Evolutionary conservation across 2,888 invertebrate species (phyloP).

Genomic region (Harpagoxenus sublaevis): DNA sequence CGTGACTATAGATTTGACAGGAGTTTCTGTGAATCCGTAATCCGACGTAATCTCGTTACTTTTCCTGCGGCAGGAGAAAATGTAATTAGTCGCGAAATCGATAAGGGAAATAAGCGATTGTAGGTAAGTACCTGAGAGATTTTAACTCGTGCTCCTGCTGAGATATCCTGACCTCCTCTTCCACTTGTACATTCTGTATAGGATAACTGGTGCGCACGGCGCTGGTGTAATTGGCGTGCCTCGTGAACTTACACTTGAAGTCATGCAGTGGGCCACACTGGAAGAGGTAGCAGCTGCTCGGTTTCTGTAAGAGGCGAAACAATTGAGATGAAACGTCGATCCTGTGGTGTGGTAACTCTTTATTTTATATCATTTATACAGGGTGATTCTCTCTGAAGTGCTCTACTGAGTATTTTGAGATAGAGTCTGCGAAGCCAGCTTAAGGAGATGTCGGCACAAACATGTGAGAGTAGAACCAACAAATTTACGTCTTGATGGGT

Average conservation of each 20-base stretch:
- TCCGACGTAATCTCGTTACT: constrained; percentile 28
- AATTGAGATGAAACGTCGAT: neutral
- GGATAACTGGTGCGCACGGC: constrained; percentile 91
- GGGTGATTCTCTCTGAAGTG: too few relatives aligned
- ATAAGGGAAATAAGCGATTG: neutral
- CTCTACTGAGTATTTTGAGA: too few relatives aligned
- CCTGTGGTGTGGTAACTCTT: neutral
- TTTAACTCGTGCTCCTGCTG: constrained; percentile 92
- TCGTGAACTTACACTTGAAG: constrained; percentile 97
- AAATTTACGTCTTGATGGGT: too few relatives aligned
- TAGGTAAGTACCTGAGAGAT: constrained; percentile 88
- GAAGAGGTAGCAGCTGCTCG: constrained; percentile 96
- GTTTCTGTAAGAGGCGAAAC: constrained; percentile 87
- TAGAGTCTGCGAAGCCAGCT: too few relatives aligned
- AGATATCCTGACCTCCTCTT: constrained; percentile 91
- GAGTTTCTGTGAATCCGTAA: constrained; percentile 78
- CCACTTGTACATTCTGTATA: constrained; percentile 86
- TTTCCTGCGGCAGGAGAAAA: constrained; percentile 72
- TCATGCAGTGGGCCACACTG: constrained; percentile 96
- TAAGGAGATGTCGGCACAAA: too few relatives aligned
- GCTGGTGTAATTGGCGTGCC: constrained; percentile 95
- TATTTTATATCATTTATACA: neutral
- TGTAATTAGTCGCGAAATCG: neutral
- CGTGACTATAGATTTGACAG: constrained; percentile 72
- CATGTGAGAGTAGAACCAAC: too few relatives aligned